Evolutionary conservation across 2,797 vertebrate species (phyloP).

Genomic region (Avahi laniger): DNA sequence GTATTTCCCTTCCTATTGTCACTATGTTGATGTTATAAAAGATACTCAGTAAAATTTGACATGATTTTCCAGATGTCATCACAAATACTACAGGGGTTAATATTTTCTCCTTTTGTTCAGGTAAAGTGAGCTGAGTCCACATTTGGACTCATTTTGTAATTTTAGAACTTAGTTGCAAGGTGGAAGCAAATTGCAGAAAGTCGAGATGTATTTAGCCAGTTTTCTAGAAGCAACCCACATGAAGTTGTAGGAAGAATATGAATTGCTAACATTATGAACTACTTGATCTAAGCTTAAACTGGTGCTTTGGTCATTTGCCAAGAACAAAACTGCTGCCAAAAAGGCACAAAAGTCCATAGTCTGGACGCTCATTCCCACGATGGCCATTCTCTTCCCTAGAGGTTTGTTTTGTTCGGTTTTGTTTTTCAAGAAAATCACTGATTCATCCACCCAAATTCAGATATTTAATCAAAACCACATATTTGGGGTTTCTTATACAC

Average conservation of each 20-base stretch:
- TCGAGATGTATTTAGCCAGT: not conserved
- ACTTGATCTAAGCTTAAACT: not conserved
- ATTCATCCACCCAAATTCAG: not conserved
- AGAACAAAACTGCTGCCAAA: constrained; percentile 24
- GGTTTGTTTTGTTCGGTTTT: not conserved
- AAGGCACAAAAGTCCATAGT: not conserved
- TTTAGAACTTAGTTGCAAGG: not conserved
- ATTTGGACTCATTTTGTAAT: constrained; percentile 12
- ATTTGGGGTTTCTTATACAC: not conserved
- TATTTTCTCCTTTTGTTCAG: not conserved
- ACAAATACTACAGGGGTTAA: not conserved
- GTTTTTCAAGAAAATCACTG: not conserved
- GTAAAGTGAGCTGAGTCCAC: not conserved
- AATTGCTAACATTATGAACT: not conserved
- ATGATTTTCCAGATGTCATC: constrained; percentile 25
- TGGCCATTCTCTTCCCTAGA: not conserved
- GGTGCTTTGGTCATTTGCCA: constrained; percentile 26
- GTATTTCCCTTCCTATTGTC: not conserved
- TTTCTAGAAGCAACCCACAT: not conserved
- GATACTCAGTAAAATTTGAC: not conserved
- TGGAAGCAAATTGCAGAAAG: not conserved
- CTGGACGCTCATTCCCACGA: not conserved
- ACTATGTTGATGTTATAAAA: constrained; percentile 27
- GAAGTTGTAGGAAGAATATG: not conserved
- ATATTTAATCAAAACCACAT: not conserved